Percentiles rank a stretch among this genome's conserved stretches.
phyloP scores from a whole-genome alignment of 2,888 invertebrate species.

The Tetragonula carbonaria region DNA sequence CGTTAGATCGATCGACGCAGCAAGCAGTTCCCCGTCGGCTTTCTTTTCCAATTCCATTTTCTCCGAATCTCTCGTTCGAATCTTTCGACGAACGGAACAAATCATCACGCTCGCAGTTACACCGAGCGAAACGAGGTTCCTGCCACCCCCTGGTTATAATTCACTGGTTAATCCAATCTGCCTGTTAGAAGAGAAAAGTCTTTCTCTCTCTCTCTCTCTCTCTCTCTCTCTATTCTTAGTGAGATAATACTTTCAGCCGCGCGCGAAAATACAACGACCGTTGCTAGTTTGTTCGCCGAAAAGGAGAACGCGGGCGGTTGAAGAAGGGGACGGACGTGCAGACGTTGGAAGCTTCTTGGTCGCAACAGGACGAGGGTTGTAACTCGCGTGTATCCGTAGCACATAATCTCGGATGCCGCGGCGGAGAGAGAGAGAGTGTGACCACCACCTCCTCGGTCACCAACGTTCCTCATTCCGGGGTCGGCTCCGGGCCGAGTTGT shows the following conservation, averaged over 20 bases:
- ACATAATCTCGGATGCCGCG: constrained; percentile 79
- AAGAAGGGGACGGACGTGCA: constrained; percentile 29
- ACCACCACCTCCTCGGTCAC: constrained; percentile 49
- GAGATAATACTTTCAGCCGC: constrained; percentile 56
- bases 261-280: constrained; percentile 69
- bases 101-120: background rate
- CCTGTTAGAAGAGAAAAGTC: constrained; percentile 27
- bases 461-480: constrained; percentile 39
- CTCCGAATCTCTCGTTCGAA: no score
- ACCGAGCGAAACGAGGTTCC: background rate
- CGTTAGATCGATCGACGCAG: background rate
- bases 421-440: constrained; percentile 29
- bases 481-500: constrained; percentile 71
- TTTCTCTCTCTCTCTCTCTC: no score
- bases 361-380: constrained; percentile 63
- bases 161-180: constrained; percentile 79
- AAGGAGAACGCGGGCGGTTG: background rate
- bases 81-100: background rate
- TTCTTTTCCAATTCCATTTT: background rate
- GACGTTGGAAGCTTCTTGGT: constrained; percentile 42
- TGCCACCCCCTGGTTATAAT: constrained; percentile 72
- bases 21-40: background rate
- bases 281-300: background rate
- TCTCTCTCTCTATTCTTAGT: constrained; percentile 55
- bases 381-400: constrained; percentile 76